phyloP scores from a whole-genome alignment of 2,888 invertebrate species.

The Agrypnus murinus region DNA sequence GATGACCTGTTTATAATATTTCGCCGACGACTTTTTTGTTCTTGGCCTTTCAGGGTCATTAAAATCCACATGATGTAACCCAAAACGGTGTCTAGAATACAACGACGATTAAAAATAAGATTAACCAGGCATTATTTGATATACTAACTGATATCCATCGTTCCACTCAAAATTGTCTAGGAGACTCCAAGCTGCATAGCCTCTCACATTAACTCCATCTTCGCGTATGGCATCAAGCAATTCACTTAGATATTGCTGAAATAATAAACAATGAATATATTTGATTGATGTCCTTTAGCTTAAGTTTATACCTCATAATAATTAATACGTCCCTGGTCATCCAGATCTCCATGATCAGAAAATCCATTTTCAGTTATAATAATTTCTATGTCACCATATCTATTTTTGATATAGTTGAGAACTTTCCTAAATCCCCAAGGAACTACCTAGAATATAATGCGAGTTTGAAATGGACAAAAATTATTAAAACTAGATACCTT shows the following conservation, averaged over 20 bases:
- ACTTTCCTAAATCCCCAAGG: conserved; percentile 76
- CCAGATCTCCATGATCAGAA: conserved; percentile 70
- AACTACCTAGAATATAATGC: conserved; percentile 58
- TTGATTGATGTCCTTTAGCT: no score
- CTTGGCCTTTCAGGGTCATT: conserved; percentile 37
- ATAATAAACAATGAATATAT: no score
- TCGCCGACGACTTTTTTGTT: conserved; percentile 38
- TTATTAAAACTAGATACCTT: no score
- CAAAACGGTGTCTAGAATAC: conserved; percentile 28
- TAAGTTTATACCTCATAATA: conserved; percentile 60
- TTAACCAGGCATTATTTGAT: no score
- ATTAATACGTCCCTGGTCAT: conserved; percentile 71
- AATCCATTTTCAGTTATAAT: conserved; percentile 76
- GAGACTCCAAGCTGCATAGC: conserved; percentile 63
- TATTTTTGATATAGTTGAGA: conserved; percentile 70
- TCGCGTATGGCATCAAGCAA: conserved; percentile 59
- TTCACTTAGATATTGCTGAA: conserved; percentile 58
- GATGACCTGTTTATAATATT: conserved; percentile 18
- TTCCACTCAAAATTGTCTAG: conserved; percentile 66
- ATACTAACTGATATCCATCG: no score
- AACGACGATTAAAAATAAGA: no score
- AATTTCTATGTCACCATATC: conserved; percentile 72
- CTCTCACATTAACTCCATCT: conserved; percentile 59
- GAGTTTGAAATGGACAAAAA: no score
- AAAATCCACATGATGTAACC: conserved; percentile 45